Conservation (phyloP, 2,113 vertebrate species). For the Pachycephala philippinensis region DNA sequence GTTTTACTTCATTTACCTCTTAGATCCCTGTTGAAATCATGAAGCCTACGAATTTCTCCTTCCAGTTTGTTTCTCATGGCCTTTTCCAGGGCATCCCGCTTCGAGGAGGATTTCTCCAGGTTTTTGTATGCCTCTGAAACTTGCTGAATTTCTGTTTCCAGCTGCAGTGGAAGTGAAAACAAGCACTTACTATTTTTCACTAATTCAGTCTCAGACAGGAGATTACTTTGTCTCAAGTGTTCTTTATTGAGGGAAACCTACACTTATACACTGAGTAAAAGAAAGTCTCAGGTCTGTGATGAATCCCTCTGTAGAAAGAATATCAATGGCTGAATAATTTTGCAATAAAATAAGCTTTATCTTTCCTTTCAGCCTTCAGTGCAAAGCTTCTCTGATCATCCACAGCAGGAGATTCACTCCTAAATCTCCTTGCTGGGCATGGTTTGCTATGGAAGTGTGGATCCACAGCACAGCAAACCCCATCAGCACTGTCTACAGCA, state of each 20-base stretch:
- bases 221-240: not conserved
- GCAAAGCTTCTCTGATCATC: not conserved
- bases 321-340: not conserved
- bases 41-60: conserved; percentile 92
- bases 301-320: not conserved
- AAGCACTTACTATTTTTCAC: not conserved
- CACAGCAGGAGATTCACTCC: not conserved
- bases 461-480: not conserved
- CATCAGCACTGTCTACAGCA: not conserved
- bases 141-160: conserved; percentile 96
- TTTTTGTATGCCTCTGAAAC: conserved; percentile 97
- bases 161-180: conserved; percentile 65
- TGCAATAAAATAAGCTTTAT: not conserved
- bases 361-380: not conserved
- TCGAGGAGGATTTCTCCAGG: conserved; percentile 94
- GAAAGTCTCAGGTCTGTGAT: not conserved
- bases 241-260: not conserved
- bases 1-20: conserved; percentile 80
- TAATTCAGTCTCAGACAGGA: not conserved
- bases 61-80: conserved; percentile 98
- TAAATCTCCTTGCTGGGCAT: not conserved
- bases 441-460: not conserved
- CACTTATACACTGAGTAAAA: not conserved
- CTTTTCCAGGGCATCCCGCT: conserved; percentile 93
- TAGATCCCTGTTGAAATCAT: conserved; percentile 97